phyloP scores from a whole-genome alignment of 2,113 vertebrate genomes.

The Sorex araneus region DNA sequence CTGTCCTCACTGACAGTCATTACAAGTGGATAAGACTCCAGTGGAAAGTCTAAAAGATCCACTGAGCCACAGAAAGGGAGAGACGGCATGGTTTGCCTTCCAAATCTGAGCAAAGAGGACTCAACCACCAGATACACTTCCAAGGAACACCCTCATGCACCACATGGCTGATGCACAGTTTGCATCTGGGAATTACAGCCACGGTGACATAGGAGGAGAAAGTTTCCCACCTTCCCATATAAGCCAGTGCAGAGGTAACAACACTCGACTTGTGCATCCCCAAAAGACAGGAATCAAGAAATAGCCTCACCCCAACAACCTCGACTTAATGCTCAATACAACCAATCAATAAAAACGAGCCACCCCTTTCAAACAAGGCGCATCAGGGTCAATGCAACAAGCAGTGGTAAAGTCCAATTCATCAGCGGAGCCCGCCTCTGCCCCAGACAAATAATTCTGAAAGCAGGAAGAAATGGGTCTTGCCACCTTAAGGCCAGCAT shows the following conservation, averaged over 20 bases:
- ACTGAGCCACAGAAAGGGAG: not conserved
- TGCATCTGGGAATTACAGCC: not conserved
- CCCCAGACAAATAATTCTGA: not conserved
- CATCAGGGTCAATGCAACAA: rapidly evolving
- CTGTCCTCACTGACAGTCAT: not conserved
- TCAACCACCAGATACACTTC: not conserved
- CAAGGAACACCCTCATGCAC: not conserved
- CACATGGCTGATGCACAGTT: too few relatives aligned
- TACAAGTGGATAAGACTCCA: not conserved
- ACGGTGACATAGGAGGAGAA: not conserved
- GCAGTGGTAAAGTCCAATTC: not conserved
- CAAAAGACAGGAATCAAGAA: not conserved
- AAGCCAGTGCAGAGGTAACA: not conserved
- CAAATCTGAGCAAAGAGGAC: not conserved
- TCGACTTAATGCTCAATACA: not conserved
- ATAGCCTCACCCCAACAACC: not conserved
- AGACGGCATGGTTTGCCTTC: not conserved
- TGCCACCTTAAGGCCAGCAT: constrained; percentile 38
- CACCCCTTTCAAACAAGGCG: not conserved
- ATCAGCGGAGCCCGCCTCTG: not conserved
- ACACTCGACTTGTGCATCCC: not conserved
- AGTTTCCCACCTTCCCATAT: not conserved
- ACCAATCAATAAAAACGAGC: not conserved
- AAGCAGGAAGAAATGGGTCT: not conserved
- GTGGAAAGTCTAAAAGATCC: not conserved